A percentile compares a stretch with the other conserved stretches of the same genome.
Evolutionary conservation across 2,113 vertebrate genomes (phyloP).

Genomic region (Larimichthys polyactis): DNA sequence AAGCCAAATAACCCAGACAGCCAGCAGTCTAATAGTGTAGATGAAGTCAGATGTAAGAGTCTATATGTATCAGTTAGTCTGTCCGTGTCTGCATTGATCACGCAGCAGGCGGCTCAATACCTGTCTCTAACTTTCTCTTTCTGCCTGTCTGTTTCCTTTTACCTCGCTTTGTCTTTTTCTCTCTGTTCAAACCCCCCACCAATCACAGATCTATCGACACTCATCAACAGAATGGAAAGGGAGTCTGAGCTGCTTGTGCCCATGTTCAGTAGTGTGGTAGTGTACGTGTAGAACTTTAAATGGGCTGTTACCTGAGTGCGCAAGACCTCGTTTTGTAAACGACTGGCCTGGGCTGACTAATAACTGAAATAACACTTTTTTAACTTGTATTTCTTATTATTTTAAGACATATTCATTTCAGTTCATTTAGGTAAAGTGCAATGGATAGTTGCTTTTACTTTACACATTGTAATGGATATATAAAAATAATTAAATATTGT

Average conservation of each 20-base stretch:
- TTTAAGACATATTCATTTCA: neutral
- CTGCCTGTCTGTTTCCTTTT: slow-evolving; percentile 43
- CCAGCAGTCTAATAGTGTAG: slow-evolving; percentile 36
- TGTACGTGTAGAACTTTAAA: neutral
- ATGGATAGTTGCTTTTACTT: neutral
- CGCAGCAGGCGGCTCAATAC: slow-evolving; percentile 56
- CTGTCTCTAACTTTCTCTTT: slow-evolving; percentile 44
- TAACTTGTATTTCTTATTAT: neutral
- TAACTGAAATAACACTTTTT: slow-evolving; percentile 25
- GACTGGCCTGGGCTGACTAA: neutral
- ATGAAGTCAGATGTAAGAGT: slow-evolving; percentile 67
- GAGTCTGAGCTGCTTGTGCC: slow-evolving; percentile 15
- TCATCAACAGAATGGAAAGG: slow-evolving; percentile 21
- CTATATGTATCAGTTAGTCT: slow-evolving; percentile 65
- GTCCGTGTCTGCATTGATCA: slow-evolving; percentile 67
- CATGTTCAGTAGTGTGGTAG: neutral
- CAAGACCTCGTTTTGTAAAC: neutral
- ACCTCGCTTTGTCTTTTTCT: slow-evolving; percentile 45
- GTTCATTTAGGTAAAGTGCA: too few species aligned
- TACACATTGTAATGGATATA: neutral
- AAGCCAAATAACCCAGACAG: slow-evolving; percentile 28
- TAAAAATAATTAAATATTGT: neutral
- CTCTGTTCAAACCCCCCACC: slow-evolving; percentile 24
- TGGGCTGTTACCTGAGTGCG: neutral
- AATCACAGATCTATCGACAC: slow-evolving; percentile 48